Evolutionary conservation across 2,888 invertebrate species (phyloP), one percentile per base, ranked within the genome.

Genomic region (Gandaritis pyraliata): DNA sequence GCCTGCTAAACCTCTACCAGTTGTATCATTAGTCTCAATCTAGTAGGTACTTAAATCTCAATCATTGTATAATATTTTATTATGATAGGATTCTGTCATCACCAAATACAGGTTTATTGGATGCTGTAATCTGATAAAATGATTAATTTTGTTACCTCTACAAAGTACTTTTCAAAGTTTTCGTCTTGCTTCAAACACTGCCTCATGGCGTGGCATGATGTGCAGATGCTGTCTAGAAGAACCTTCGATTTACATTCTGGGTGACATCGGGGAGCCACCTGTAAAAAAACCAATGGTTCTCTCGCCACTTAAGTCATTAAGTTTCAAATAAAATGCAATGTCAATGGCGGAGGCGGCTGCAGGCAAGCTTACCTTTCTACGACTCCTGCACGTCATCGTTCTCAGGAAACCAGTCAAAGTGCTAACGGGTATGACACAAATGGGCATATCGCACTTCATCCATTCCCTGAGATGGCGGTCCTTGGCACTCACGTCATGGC

Each of bases 381-480:
- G 80, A 65, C 73, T 83, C 56, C 67, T 77, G 66, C 77, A 82
- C 57, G 87, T 83, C 86, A 89, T 88, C 15, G 68, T 81, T 57
- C 72, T 83, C 51, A 89, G 65, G 67, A 79, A 77, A 43, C 61
- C 71, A 16, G 78, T 70, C 55, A 90, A 70, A 53, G 79, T 80
- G 66, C 73, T 69, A 39, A 79, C 69, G 46, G 90, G 83, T 57
- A 91, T 68, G 16, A 86, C 66, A 74, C 82, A 83, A 60, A 81
- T 68, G 11, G 86, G 87, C 90, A 88, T 87, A 64, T 89, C 84
- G 68, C 77, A 67, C 72, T 81, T 89, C 62, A 91, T 89, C 91
- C 91, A 91, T 82, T 90, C 89, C 76, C 80, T 85, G 51, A 92
- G 85, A 66, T 91, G 85, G 13, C 70, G 70, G 60, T 82, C 76